Evolutionary conservation across 2,888 invertebrate species (phyloP).

Genomic region (Gerris lacustris): DNA sequence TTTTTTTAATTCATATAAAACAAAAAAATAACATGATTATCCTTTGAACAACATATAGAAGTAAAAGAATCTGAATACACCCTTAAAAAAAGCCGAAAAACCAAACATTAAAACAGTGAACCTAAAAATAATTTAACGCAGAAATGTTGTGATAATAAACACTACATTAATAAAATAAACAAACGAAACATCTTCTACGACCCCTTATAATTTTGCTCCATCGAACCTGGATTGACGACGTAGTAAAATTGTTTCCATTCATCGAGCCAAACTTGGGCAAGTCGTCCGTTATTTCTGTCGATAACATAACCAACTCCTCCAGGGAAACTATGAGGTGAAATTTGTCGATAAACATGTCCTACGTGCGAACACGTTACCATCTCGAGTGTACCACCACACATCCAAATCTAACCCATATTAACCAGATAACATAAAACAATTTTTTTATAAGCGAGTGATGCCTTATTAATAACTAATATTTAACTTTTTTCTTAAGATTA

Average conservation of each 20-base stretch:
- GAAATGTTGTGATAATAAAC: too few relatives aligned
- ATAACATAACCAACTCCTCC: constrained; percentile 94
- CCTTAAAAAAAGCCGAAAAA: too few relatives aligned
- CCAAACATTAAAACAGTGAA: too few relatives aligned
- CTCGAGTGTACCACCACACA: constrained; percentile 91
- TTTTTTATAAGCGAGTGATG: not conserved
- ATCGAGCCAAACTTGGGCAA: constrained; percentile 98
- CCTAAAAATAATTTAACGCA: too few relatives aligned
- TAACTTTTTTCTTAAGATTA: too few relatives aligned
- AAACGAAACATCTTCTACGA: too few relatives aligned
- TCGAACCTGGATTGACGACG: constrained; percentile 90
- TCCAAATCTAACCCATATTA: constrained; percentile 64
- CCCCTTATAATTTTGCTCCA: not conserved
- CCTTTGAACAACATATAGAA: too few relatives aligned
- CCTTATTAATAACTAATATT: too few relatives aligned
- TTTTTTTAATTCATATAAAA: too few relatives aligned
- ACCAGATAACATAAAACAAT: constrained; percentile 3
- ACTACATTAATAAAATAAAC: too few relatives aligned
- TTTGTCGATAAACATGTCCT: constrained; percentile 94
- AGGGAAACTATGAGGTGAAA: constrained; percentile 96
- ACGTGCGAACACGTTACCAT: constrained; percentile 90
- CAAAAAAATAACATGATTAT: too few relatives aligned
- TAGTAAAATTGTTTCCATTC: constrained; percentile 98
- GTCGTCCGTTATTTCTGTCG: constrained; percentile 96
- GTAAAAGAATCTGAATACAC: too few relatives aligned